Conservation (phyloP, 2,113 vertebrate genomes). For the Panthera uncia region DNA sequence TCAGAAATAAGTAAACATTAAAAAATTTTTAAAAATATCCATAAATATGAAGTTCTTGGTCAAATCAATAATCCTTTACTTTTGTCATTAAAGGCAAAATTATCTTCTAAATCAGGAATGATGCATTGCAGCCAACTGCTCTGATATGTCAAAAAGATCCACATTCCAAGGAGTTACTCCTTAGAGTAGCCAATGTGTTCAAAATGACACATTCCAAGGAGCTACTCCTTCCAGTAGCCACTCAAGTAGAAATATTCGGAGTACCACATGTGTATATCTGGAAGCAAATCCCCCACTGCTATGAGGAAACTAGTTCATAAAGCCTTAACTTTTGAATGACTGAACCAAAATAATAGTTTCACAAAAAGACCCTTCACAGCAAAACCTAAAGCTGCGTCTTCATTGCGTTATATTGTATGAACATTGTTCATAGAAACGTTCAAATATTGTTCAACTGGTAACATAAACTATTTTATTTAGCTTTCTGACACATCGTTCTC, state of each 20-base stretch:
- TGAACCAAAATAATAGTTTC: slow-evolving; percentile 43
- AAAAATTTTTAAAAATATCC: slow-evolving; percentile 67
- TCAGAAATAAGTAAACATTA: too few species aligned
- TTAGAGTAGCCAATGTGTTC: not conserved
- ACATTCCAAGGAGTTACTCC: slow-evolving; percentile 63
- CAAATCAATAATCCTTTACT: slow-evolving; percentile 85
- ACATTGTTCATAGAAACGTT: not conserved
- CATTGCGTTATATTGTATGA: not conserved
- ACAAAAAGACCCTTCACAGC: not conserved
- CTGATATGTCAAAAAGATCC: slow-evolving; percentile 76
- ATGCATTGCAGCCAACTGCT: slow-evolving; percentile 78
- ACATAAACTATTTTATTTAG: slow-evolving; percentile 11
- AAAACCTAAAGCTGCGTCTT: slow-evolving; percentile 29
- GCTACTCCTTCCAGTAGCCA: not conserved
- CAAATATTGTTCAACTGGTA: slow-evolving; percentile 37
- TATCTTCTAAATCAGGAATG: slow-evolving; percentile 84
- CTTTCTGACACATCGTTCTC: slow-evolving; percentile 28
- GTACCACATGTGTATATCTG: not conserved
- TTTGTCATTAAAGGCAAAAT: slow-evolving; percentile 79
- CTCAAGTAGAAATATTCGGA: not conserved
- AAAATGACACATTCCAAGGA: slow-evolving; percentile 73
- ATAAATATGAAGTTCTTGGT: slow-evolving; percentile 87
- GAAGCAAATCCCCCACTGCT: not conserved
- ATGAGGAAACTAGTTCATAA: not conserved
- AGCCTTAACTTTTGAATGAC: slow-evolving; percentile 4